Evolutionary conservation across 2,888 invertebrate genomes (phyloP).

Genomic region (Brenthis daphne): DNA sequence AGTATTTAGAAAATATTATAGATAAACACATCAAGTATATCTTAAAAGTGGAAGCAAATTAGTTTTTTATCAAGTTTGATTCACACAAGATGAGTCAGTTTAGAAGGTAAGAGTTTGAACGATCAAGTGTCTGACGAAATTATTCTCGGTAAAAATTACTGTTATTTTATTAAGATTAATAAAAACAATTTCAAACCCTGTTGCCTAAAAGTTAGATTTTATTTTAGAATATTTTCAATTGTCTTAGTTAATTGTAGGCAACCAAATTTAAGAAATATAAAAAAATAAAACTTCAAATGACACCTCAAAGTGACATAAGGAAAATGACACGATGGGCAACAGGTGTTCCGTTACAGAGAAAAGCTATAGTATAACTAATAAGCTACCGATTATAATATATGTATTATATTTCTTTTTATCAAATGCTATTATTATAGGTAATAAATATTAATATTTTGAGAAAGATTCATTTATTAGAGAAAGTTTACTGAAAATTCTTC

Average conservation of each 20-base stretch:
- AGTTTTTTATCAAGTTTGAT: slow-evolving; percentile 2
- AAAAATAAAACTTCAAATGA: slow-evolving; percentile 5
- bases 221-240: slow-evolving; percentile 1
- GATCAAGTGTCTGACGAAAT: no score
- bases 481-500: no score
- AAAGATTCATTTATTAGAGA: slow-evolving; percentile 1
- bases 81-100: no score
- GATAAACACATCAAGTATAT: neutral
- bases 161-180: no score
- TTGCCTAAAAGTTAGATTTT: neutral
- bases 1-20: neutral
- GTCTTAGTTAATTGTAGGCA: neutral
- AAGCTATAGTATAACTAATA: neutral
- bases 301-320: neutral
- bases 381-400: slow-evolving; percentile 14
- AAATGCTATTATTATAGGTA: neutral
- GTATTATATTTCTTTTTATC: slow-evolving; percentile 17
- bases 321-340: neutral
- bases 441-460: slow-evolving; percentile 7
- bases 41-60: neutral
- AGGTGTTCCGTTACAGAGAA: slow-evolving; percentile 11
- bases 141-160: no score
- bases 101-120: no score
- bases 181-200: no score
- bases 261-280: neutral